Evolutionary conservation across 2,888 invertebrate genomes (phyloP).

Genomic region (Octonoba sinensis): DNA sequence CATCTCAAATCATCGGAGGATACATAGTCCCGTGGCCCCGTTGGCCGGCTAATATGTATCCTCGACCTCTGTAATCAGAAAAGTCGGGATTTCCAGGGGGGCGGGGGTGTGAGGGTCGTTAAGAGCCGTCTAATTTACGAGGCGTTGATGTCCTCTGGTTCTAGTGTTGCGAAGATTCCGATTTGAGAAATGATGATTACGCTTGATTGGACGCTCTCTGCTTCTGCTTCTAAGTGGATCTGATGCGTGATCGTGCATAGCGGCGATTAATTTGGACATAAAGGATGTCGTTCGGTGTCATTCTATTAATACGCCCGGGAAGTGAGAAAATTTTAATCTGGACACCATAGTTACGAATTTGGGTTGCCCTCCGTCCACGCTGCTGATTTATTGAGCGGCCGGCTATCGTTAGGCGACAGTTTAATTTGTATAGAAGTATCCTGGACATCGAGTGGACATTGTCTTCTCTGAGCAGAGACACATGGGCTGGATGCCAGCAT

Average conservation of each 20-base stretch:
- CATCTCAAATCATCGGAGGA: conserved; percentile 20
- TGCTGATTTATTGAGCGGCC: too few species aligned
- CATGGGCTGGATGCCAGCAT: too few species aligned
- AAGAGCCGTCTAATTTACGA: conserved; percentile 55
- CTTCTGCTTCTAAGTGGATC: conserved; percentile 37
- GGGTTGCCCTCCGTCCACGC: too few species aligned
- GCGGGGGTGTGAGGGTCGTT: conserved; percentile 36
- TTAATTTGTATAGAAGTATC: too few species aligned
- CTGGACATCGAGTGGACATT: too few species aligned
- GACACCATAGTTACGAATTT: too few species aligned
- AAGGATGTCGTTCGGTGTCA: conserved; percentile 28
- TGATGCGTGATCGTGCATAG: conserved; percentile 35
- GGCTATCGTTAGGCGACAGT: too few species aligned
- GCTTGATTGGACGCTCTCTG: conserved; percentile 50
- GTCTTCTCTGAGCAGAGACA: too few species aligned
- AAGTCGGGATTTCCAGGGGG: conserved; percentile 22
- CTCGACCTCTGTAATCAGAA: conserved; percentile 56
- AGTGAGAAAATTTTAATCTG: conserved; percentile 30
- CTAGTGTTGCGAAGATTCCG: conserved; percentile 25
- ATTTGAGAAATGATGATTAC: conserved; percentile 58
- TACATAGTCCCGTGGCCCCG: conserved; percentile 1
- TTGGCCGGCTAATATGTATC: conserved; percentile 51
- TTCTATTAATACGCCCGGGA: conserved; percentile 36
- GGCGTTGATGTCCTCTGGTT: conserved; percentile 36
- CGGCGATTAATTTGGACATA: conserved; percentile 49